Evolutionary conservation across 2,113 vertebrate species (phyloP).

Genomic region (Mesitornis unicolor): DNA sequence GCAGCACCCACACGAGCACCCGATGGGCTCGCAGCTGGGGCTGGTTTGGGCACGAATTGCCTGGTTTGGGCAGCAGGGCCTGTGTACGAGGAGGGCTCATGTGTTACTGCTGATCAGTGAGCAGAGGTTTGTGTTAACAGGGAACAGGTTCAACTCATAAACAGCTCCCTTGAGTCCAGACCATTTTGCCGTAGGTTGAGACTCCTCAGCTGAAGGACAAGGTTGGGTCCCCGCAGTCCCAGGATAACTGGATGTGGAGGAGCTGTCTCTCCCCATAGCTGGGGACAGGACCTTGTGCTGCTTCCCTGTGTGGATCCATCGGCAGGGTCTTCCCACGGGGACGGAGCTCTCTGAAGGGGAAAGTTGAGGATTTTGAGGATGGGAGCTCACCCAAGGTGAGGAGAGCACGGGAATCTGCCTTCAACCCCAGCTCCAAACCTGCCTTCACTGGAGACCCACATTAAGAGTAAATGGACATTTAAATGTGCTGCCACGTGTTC

Average conservation of each 20-base stretch:
- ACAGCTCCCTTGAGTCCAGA: not conserved
- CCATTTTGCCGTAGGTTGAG: not conserved
- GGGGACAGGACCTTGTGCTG: no score
- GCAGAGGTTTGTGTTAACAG: not conserved
- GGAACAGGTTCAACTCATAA: not conserved
- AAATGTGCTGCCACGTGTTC: not conserved
- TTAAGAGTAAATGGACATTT: not conserved
- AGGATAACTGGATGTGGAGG: no score
- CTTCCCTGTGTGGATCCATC: no score
- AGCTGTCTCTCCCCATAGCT: no score
- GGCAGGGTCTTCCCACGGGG: no score
- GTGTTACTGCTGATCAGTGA: not conserved
- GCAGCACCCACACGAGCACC: not conserved
- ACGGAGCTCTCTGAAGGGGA: not conserved
- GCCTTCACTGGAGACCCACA: not conserved
- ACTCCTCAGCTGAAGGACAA: not conserved
- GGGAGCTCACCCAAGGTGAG: accelerated
- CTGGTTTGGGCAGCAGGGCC: not conserved
- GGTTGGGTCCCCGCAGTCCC: no score
- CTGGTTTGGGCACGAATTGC: not conserved
- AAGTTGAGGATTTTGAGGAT: accelerated
- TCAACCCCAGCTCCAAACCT: not conserved
- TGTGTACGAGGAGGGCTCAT: accelerated
- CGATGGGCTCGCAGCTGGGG: accelerated
- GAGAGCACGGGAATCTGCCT: not conserved